A percentile compares a stretch with the other conserved stretches of the same genome.
phyloP scores from a whole-genome alignment of 2,797 vertebrate species.

The Gambusia yucatana region DNA sequence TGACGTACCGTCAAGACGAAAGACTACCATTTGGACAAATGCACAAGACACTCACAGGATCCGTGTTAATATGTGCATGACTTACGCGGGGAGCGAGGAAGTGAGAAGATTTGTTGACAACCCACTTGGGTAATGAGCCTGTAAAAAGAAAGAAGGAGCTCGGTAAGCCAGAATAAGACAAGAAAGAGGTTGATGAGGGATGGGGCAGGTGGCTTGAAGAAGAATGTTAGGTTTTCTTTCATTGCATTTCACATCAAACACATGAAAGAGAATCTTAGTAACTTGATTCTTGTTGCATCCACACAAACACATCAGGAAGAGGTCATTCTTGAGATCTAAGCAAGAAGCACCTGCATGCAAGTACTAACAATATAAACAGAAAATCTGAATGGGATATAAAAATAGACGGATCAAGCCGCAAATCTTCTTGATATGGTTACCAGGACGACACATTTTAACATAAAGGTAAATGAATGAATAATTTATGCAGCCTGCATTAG shows the following conservation, averaged over 20 bases:
- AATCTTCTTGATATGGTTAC: conserved; percentile 64
- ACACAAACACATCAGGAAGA: background rate
- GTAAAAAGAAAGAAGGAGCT: conserved; percentile 29
- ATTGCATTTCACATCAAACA: conserved; percentile 24
- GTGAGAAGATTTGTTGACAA: conserved; percentile 95
- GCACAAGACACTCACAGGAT: conserved; percentile 16
- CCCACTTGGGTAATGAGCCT: conserved; percentile 97
- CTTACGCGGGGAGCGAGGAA: conserved; percentile 92
- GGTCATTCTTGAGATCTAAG: conserved; percentile 12
- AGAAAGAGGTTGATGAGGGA: background rate
- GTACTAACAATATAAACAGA: conserved; percentile 6
- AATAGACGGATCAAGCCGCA: conserved; percentile 4
- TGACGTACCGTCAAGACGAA: background rate
- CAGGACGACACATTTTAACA: conserved; percentile 61
- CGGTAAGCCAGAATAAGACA: conserved; percentile 1
- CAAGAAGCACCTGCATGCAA: background rate
- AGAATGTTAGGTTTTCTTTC: conserved; percentile 17
- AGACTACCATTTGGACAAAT: conserved; percentile 7
- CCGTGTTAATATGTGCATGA: conserved; percentile 40
- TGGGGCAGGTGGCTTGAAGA: background rate
- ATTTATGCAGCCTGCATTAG: conserved; percentile 54
- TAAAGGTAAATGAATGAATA: conserved; percentile 62
- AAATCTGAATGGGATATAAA: conserved; percentile 1
- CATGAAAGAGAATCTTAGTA: conserved; percentile 38
- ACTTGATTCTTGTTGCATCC: conserved; percentile 10